Evolutionary conservation across 1,140 invertebrate species (phyloP), one percentile per base, ranked within the genome.

Genomic region (Eupristina koningsbergeri): DNA sequence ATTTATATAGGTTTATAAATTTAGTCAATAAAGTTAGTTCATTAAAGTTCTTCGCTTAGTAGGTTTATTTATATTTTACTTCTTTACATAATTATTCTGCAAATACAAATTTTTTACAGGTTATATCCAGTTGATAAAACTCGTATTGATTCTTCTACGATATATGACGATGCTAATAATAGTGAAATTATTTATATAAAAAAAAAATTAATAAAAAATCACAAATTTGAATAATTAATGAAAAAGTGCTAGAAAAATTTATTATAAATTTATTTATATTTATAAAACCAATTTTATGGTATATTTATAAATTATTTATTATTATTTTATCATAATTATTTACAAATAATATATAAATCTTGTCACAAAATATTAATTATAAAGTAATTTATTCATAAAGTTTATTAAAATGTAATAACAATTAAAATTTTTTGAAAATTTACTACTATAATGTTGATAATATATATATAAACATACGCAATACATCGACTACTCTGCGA

Each of bases 61-160:
- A n/a, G n/a, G n/a, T 77, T 26, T 22, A 39, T 39, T 45, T n/a
- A 31, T 47, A 63, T 26, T 61, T 77, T 39, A 2, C 17, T 50
- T 26, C 29, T 2, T 41, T 45, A 22, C 29, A 26, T 19, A 36
- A 74, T 29, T 36, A n/a, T 29, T 74, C 50, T 3, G 26, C 2
- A 58, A 26, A 26, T 45, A 36, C 2, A 0, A 58, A 81, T 75
- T 84, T 84, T 85, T 92, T 93, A 26, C 88, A 97, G 97, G 97
- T 93, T 99, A 36, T 99, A 99, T 91, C 98, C 98, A 39, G 98
- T 99, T 17, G 98, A 99, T 91, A 97, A 96, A 89, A 95, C 92
- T 13, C 94, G 98, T 85, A 93, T 95, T 26, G 98, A 99, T 91
- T 96, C 94, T 47, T 93, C 93, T 0, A 88, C 92, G 15, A 88